Evolutionary conservation across 2,797 vertebrate species (phyloP).

Genomic region (Chelon auratus): DNA sequence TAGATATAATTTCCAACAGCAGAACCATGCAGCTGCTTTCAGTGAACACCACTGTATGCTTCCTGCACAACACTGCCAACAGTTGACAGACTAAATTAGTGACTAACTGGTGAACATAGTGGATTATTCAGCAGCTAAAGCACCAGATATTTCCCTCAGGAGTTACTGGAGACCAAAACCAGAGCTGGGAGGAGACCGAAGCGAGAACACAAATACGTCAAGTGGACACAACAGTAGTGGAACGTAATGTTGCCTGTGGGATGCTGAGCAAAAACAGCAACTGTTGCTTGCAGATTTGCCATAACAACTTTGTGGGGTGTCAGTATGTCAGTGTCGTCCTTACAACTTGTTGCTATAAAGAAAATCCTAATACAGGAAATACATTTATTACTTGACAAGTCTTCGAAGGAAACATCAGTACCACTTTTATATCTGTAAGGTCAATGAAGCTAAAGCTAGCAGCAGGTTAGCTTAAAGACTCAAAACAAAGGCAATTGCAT

Average conservation of each 20-base stretch:
- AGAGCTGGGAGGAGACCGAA: not conserved
- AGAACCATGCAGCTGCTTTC: not conserved
- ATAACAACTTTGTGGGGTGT: not conserved
- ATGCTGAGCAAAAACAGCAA: not conserved
- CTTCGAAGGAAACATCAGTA: not conserved
- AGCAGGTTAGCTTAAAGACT: not conserved
- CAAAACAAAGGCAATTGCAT: too few species aligned
- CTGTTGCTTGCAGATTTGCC: not conserved
- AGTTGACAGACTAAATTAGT: not conserved
- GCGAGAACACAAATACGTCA: not conserved
- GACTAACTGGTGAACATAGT: too few species aligned
- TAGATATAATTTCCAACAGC: not conserved
- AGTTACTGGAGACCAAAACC: not conserved
- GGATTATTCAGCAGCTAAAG: slow-evolving; percentile 8
- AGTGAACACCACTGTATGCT: not conserved
- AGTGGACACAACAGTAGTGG: not conserved
- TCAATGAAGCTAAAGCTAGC: not conserved
- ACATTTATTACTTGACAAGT: not conserved
- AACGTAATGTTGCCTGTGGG: not conserved
- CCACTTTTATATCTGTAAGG: not conserved
- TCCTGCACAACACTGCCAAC: not conserved
- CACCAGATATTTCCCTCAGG: not conserved
- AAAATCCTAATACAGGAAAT: not conserved
- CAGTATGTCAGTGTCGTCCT: not conserved
- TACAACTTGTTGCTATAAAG: not conserved